Evolutionary conservation across 2,113 vertebrate species (phyloP).

Genomic region (Rhinolophus ferrumequinum): DNA sequence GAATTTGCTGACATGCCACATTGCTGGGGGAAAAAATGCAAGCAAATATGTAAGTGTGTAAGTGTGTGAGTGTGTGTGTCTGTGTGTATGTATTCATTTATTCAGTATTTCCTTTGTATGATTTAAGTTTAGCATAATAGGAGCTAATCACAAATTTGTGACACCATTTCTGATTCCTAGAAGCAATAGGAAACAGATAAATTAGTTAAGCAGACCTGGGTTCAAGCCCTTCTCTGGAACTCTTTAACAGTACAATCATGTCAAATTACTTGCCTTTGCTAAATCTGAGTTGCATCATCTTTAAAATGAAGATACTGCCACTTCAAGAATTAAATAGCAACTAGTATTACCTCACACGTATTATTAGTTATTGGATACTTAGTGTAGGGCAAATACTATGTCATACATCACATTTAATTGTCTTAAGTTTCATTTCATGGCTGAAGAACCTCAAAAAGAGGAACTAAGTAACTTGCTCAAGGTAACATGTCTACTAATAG

Average conservation of each 20-base stretch:
- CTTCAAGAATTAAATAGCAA: background rate
- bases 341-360: background rate
- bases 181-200: background rate
- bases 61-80: no score
- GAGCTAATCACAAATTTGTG: background rate
- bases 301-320: background rate
- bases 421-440: background rate
- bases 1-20: constrained; percentile 1
- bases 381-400: background rate
- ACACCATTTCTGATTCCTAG: background rate
- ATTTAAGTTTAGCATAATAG: background rate
- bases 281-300: background rate
- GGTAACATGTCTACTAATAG: background rate
- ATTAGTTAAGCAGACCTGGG: background rate
- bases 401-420: background rate
- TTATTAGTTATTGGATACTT: background rate
- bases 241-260: background rate
- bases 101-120: background rate
- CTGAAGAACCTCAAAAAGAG: constrained; percentile 2
- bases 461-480: background rate
- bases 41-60: background rate
- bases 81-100: background rate
- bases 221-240: background rate
- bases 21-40: background rate
- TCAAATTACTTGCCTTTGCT: background rate